phyloP scores from a whole-genome alignment of 2,113 vertebrate genomes.

The Asarcornis scutulata region DNA sequence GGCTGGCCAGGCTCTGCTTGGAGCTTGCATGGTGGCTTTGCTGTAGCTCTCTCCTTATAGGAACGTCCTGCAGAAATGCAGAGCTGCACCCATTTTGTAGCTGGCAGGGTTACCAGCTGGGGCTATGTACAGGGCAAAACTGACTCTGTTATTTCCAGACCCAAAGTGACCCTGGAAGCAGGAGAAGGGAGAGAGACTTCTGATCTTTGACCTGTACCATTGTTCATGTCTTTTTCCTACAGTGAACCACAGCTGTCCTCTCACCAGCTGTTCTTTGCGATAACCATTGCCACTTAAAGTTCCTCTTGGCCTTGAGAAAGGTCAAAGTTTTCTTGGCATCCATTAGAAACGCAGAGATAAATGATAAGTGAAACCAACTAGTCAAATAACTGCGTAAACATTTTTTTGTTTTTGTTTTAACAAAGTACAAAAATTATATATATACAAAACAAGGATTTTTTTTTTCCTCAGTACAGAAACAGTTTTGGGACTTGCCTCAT shows the following conservation, averaged over 20 bases:
- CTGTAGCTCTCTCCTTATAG: not conserved
- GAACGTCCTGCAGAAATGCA: not conserved
- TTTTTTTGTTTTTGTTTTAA: not conserved
- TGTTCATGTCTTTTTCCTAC: not conserved
- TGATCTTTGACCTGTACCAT: constrained; percentile 33
- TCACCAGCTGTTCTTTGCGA: not conserved
- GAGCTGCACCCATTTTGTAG: not conserved
- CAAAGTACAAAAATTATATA: not conserved
- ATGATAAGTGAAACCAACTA: not conserved
- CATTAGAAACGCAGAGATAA: not conserved
- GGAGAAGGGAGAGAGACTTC: not conserved
- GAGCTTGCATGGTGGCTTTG: not conserved
- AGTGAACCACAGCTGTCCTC: not conserved
- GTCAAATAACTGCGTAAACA: not conserved
- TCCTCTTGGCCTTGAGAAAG: constrained; percentile 8
- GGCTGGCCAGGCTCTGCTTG: accelerated
- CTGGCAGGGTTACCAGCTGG: not conserved
- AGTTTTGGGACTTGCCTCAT: not conserved
- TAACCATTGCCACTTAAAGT: not conserved
- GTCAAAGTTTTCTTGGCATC: constrained; percentile 1
- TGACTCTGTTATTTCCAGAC: not conserved
- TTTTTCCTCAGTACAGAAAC: not conserved
- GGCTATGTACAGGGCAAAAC: not conserved
- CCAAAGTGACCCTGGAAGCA: not conserved
- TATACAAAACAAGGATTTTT: not conserved